Percentiles rank a stretch among this genome's conserved stretches.
phyloP scores from a whole-genome alignment of 2,888 invertebrate genomes.

The Drosophila paranaensis region DNA sequence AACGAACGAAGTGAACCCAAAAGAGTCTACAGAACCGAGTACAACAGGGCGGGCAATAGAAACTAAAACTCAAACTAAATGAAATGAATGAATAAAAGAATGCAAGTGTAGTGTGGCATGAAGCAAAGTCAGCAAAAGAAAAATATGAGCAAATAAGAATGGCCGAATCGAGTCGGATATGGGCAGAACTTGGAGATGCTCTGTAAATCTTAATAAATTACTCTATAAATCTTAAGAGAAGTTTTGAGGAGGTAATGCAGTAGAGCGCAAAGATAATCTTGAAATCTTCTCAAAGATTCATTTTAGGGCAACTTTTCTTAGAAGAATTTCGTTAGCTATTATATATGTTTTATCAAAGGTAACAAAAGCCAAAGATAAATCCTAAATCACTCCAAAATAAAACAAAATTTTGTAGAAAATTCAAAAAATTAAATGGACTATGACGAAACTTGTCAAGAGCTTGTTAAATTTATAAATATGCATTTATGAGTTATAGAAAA shows the following conservation, averaged over 20 bases:
- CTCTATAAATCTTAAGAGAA: slow-evolving; percentile 1
- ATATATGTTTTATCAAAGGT: no score
- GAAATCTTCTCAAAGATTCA: no score
- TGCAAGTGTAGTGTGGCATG: slow-evolving; percentile 43
- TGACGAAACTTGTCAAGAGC: no score
- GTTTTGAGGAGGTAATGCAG: background rate
- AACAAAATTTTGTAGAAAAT: no score
- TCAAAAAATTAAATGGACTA: no score
- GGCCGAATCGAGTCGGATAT: background rate
- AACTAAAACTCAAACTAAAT: slow-evolving; percentile 47
- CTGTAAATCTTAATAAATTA: background rate
- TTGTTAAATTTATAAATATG: no score
- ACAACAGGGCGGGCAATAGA: slow-evolving; percentile 2
- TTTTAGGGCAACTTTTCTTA: no score
- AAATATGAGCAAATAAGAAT: slow-evolving; percentile 27
- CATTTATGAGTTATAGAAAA: no score
- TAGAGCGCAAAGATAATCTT: background rate
- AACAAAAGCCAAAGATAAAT: no score
- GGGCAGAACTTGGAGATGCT: background rate
- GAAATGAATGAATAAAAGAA: slow-evolving; percentile 61
- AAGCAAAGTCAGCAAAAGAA: slow-evolving; percentile 33
- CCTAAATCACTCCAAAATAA: no score
- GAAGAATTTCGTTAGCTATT: no score
- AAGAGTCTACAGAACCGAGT: slow-evolving; percentile 25
- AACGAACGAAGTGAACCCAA: slow-evolving; percentile 45